These are phyloP conservation scores for Eubasilissa regina DNA, from an alignment of 1,140 invertebrate genomes.

Conservation along the genomic window DNA sequence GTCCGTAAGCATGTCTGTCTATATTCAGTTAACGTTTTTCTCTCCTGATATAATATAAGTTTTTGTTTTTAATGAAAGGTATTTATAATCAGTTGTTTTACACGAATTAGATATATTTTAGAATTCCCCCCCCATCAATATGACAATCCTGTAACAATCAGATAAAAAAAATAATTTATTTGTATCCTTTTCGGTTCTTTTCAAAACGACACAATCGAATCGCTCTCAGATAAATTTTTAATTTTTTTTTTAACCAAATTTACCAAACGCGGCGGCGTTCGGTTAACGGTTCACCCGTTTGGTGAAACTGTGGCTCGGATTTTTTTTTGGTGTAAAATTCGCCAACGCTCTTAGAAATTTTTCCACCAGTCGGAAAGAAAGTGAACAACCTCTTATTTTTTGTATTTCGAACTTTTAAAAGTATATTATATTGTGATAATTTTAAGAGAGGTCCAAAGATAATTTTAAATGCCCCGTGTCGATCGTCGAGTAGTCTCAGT, in stretches of 20 bases:
- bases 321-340: background rate
- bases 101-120: background rate
- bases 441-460: conserved; percentile 14
- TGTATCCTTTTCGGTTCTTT: too few species aligned
- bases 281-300: background rate
- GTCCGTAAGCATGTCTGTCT: background rate
- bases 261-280: background rate
- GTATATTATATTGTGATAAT: conserved; percentile 25
- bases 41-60: background rate
- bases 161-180: too few species aligned
- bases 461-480: background rate
- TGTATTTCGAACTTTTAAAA: conserved; percentile 1
- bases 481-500: background rate
- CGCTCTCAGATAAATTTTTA: too few species aligned
- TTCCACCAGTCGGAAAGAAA: background rate
- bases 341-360: background rate
- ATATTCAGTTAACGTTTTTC: background rate
- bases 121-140: background rate
- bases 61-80: background rate
- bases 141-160: conserved; percentile 28
- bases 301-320: background rate
- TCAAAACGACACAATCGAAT: too few species aligned
- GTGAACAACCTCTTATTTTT: background rate
- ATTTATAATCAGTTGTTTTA: background rate
- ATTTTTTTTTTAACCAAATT: background rate